Evolutionary conservation across 2,113 vertebrate species (phyloP).

Genomic region (Petroica traversi): DNA sequence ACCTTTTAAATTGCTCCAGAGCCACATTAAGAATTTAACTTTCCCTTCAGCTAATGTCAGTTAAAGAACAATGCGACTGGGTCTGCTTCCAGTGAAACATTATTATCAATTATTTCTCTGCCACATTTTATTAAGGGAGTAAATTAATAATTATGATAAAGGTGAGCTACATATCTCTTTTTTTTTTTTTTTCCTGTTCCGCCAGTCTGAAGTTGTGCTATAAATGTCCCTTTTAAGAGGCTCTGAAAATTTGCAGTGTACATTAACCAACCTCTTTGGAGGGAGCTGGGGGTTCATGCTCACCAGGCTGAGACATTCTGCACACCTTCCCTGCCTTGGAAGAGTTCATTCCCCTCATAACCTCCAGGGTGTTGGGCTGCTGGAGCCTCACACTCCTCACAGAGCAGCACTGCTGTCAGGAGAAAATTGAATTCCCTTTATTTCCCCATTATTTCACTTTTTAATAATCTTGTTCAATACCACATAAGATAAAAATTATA

Average conservation of each 20-base stretch:
- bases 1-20: slow-evolving; percentile 39
- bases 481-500: background rate
- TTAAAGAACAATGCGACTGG: slow-evolving; percentile 11
- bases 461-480: slow-evolving; percentile 47
- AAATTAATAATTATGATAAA: slow-evolving; percentile 57
- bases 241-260: background rate
- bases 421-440: slow-evolving; percentile 46
- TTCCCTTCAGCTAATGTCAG: slow-evolving; percentile 37
- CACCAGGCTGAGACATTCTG: background rate
- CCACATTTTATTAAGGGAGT: slow-evolving; percentile 46
- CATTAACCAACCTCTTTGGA: background rate
- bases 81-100: slow-evolving; percentile 28
- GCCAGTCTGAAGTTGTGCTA: background rate
- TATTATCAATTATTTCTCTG: slow-evolving; percentile 59
- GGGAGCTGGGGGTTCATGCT: background rate
- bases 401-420: slow-evolving; percentile 4
- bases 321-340: background rate
- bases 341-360: background rate
- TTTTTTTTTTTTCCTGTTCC: background rate
- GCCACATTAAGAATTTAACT: slow-evolving; percentile 38
- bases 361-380: background rate
- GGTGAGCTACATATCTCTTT: slow-evolving; percentile 7
- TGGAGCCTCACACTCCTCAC: background rate
- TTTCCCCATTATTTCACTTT: slow-evolving; percentile 47
- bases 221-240: slow-evolving; percentile 4